Evolutionary conservation across 1,140 invertebrate species (phyloP), one percentile per base, ranked within the genome.

Genomic region (Zaprionus inermis): DNA sequence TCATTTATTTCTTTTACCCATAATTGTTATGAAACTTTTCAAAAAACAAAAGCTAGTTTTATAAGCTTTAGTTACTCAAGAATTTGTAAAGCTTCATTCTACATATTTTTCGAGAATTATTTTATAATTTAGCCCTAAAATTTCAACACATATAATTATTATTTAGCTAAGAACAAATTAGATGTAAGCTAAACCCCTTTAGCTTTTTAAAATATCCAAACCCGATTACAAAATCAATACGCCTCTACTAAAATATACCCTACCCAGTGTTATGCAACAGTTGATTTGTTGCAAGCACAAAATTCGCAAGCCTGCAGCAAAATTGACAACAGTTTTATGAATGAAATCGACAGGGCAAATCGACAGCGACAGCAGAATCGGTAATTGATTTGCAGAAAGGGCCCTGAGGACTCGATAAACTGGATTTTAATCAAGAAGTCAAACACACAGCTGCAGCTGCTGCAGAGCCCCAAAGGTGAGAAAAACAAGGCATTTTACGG

Each of bases 341-440:
- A 41, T 41, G 44, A 44, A 3, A 14, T 65, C 30, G 30, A 56
- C 11, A 36, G 34, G 36, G 28, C n/a, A 55, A 56, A 64, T 64
- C 38, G 36, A 44, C 18, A 38, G 30, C 32, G 30, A 41, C 61
- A 54, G 32, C 49, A 44, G 38, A 44, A 38, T 64, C 20, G 7
- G 28, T 44, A 60, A 54, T 67, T 55, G 56, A 55, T 24, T 24
- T 65, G 69, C 20, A 1, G 51, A 52, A 32, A 28, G 20, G 24
- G 6, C 56, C 36, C 16, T 14, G 0, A 34, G 56, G 20, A 38
- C 56, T 0, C 34, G 28, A 16, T 54, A 44, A 44, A 36, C 44
- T n/a, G 64, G 36, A 41, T 30, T 57, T 72, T 44, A 66, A 72
- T 72, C 63, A 67, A 32, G 55, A 59, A 59, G 41, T 65, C 69